Evolutionary conservation across 2,888 invertebrate genomes (phyloP), one percentile per base, ranked within the genome.

Genomic region (Athalia circularis): DNA sequence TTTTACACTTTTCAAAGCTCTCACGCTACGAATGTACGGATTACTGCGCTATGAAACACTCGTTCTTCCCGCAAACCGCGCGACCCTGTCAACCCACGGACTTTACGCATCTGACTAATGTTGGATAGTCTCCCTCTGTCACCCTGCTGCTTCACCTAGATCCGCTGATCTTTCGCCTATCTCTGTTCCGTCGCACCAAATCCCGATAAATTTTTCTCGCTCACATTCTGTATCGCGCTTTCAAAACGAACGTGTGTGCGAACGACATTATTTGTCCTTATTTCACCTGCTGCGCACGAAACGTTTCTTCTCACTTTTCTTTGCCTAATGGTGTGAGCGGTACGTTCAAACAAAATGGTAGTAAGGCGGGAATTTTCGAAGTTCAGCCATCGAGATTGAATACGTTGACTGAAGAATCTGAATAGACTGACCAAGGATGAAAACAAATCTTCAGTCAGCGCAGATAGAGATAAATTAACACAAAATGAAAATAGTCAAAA

Each of bases 81-180:
- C 29, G 29, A 29, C 84, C 81, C 86, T 85, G 85, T 86, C 85
- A 86, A 85, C 83, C 83, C 83, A 80, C 86, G 78, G 62, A 84
- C 83, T 83, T 85, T 80, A 83, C 82, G 83, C 85, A 84, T 85
- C 83, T 29, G 29, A 29, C 29, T 83, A 83, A 85, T 80, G 81
- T 81, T 83, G 84, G 79, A 29, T 29, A 81, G 80, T 81, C 81
- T 80, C 78, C 80, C 29, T 29, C 29, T 29, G 29, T 29, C 29
- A 29, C 29, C 29, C 65, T 48, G 52, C 64, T 47, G 77, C 61
- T n/a, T 68, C 68, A 52, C 29, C 9, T 52, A 68, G 8, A 29
- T 29, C n/a, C 6, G 62, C 29, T 62, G 43, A 29, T 43, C 15
- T 5, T 43, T 43, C 29, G 29, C 15, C 68, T 52, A 11, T 43